phyloP scores from a whole-genome alignment of 2,113 vertebrate genomes.

The Rhea pennata region DNA sequence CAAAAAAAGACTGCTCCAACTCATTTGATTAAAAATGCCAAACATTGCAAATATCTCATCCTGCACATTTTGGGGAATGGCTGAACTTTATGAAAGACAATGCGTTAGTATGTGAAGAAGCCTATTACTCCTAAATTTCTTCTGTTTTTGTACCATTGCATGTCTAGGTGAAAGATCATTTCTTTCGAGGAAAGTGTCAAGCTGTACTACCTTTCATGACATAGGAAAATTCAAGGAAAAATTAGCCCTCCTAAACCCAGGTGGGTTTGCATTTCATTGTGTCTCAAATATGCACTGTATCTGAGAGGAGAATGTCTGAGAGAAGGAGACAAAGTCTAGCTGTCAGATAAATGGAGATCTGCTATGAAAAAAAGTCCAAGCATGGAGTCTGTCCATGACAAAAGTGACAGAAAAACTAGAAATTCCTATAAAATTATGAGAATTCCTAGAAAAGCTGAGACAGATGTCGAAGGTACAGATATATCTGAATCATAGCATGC shows the following conservation, averaged over 20 bases:
- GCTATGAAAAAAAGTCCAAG: neutral
- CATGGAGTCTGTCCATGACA: neutral
- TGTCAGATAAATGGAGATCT: neutral
- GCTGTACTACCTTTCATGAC: neutral
- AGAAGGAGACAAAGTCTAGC: neutral
- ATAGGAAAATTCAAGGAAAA: neutral
- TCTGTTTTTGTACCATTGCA: slow-evolving; percentile 1
- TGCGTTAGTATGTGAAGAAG: neutral
- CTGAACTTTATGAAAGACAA: slow-evolving; percentile 58
- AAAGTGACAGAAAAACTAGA: too few relatives aligned
- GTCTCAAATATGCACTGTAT: neutral
- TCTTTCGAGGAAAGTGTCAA: slow-evolving; percentile 35
- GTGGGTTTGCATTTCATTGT: neutral
- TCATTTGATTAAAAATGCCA: slow-evolving; percentile 27
- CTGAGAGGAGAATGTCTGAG: neutral
- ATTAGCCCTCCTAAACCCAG: neutral
- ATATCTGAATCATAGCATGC: neutral
- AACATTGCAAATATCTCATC: slow-evolving; percentile 31
- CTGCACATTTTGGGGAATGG: slow-evolving; percentile 56
- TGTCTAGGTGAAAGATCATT: slow-evolving; percentile 48
- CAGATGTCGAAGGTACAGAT: neutral
- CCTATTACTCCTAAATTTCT: slow-evolving; percentile 34
- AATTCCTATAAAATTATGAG: too few relatives aligned
- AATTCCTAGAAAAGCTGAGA: neutral
- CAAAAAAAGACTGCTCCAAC: neutral